These are phyloP conservation scores for Caenorhabditis japonica DNA, from an alignment of 2,888 invertebrate species.

Conservation along the genomic window DNA sequence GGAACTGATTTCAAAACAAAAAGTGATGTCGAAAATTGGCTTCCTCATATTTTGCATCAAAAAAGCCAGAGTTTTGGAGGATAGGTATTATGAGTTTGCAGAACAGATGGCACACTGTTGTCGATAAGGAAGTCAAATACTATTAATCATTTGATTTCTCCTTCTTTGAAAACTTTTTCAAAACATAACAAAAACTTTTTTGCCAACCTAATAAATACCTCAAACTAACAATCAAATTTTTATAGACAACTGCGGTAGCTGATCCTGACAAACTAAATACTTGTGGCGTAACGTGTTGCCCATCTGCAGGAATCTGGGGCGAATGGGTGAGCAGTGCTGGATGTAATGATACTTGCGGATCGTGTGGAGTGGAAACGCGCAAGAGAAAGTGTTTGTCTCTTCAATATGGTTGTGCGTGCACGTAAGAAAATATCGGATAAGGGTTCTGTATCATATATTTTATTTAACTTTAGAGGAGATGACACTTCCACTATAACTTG, in stretches of 20 bases:
- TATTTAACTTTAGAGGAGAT: conserved; percentile 31
- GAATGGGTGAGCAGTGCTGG: conserved; percentile 47
- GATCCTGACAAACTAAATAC: conserved; percentile 19
- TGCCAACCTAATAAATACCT: no score
- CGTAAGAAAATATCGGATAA: conserved; percentile 19
- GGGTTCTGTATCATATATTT: background rate
- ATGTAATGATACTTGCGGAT: conserved; percentile 63
- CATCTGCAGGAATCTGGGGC: conserved; percentile 48
- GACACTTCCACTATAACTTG: conserved; percentile 26
- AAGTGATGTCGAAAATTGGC: no score
- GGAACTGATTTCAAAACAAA: no score
- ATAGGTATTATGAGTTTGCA: no score
- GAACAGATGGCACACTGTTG: no score
- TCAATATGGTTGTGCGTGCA: conserved; percentile 59
- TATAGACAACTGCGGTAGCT: background rate
- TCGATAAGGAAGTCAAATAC: no score
- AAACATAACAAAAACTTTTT: no score
- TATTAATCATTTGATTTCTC: no score
- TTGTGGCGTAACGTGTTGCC: conserved; percentile 40
- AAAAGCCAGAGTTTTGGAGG: no score
- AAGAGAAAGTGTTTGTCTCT: conserved; percentile 55
- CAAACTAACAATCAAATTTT: no score
- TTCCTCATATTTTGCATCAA: no score
- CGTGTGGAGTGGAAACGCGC: conserved; percentile 47
- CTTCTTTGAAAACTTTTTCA: no score